phyloP scores from a whole-genome alignment of 2,113 vertebrate species.

The Indicator maculatus region DNA sequence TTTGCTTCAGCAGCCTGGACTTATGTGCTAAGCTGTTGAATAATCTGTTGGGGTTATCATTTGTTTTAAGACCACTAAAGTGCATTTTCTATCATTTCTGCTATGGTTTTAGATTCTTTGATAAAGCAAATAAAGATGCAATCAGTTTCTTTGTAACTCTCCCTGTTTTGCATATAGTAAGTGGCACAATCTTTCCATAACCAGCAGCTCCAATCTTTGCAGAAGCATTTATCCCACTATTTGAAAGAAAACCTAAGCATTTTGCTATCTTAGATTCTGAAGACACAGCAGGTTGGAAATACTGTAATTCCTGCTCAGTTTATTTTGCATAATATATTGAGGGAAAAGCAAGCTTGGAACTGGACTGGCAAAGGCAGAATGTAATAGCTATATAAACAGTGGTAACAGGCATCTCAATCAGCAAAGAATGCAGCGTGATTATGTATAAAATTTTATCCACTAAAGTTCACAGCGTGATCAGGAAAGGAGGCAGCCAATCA shows the following conservation, averaged over 20 bases:
- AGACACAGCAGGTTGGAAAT: slow-evolving; percentile 73
- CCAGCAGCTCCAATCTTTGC: slow-evolving; percentile 54
- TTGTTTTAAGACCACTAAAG: slow-evolving; percentile 67
- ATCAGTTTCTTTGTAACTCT: slow-evolving; percentile 78
- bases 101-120: slow-evolving; percentile 65
- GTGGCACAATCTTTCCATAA: slow-evolving; percentile 61
- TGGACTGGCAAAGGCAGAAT: slow-evolving; percentile 54
- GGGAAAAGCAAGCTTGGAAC: slow-evolving; percentile 63
- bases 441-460: slow-evolving; percentile 72
- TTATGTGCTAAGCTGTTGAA: slow-evolving; percentile 14
- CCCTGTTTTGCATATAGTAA: slow-evolving; percentile 72
- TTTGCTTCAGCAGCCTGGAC: slow-evolving; percentile 28
- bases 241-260: slow-evolving; percentile 72
- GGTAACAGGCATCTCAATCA: slow-evolving; percentile 65
- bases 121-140: slow-evolving; percentile 77
- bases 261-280: slow-evolving; percentile 69
- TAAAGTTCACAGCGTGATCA: slow-evolving; percentile 68
- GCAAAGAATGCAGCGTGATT: slow-evolving; percentile 73
- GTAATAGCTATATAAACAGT: slow-evolving; percentile 48
- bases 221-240: slow-evolving; percentile 63
- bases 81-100: slow-evolving; percentile 66
- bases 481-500: slow-evolving; percentile 58
- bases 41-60: slow-evolving; percentile 32
- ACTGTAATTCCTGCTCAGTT: slow-evolving; percentile 72
- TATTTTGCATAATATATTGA: slow-evolving; percentile 74